phyloP scores from a whole-genome alignment of 1,140 invertebrate genomes.

The Heterodera schachtii region DNA sequence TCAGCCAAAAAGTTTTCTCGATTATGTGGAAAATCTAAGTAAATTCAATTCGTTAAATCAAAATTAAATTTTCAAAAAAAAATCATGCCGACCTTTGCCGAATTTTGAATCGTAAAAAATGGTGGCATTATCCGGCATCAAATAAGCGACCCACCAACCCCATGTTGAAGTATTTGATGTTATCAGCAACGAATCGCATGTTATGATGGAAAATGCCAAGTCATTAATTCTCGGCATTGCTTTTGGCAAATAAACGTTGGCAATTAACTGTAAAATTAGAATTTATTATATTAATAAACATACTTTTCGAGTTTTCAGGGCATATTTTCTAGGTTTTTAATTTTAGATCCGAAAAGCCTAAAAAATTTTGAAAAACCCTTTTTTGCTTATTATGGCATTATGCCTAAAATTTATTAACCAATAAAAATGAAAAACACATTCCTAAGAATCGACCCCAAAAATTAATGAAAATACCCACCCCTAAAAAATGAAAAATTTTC shows the following conservation, averaged over 20 bases:
- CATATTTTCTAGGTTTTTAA: too few species aligned
- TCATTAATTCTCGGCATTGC: constrained; percentile 32
- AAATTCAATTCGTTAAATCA: background rate
- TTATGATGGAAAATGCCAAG: constrained; percentile 14
- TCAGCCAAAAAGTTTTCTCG: constrained; percentile 17
- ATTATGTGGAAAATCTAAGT: background rate
- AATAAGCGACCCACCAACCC: constrained; percentile 45
- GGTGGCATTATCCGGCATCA: constrained; percentile 17
- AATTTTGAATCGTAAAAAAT: background rate
- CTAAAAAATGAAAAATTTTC: too few species aligned
- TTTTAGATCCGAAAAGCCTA: too few species aligned
- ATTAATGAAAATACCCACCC: too few species aligned
- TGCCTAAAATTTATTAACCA: too few species aligned
- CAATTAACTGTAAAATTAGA: constrained; percentile 2
- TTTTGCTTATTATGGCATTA: too few species aligned
- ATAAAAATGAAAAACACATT: too few species aligned
- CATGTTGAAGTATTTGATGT: constrained; percentile 32
- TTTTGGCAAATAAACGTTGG: constrained; percentile 20
- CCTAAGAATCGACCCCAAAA: too few species aligned
- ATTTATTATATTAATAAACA: too few species aligned
- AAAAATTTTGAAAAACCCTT: too few species aligned
- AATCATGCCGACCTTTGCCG: background rate
- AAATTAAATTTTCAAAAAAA: background rate
- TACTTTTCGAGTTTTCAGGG: too few species aligned
- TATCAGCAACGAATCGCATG: constrained; percentile 36